Evolutionary conservation across 2,888 invertebrate species (phyloP), one percentile per base, ranked within the genome.

Genomic region (Phania funesta): DNA sequence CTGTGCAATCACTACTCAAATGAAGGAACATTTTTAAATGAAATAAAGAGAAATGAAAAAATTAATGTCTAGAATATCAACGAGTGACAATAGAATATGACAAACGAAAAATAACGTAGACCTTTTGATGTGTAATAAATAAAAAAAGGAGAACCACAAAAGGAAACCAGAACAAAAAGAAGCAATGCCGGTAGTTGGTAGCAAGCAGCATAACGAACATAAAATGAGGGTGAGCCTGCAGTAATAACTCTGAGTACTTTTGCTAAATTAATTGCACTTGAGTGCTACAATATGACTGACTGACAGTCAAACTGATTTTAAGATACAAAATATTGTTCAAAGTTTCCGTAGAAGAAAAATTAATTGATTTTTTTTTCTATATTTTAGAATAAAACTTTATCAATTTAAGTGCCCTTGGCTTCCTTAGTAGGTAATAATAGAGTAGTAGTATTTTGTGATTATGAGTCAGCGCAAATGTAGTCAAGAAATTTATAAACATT

Each of bases 251-350:
- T 71, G 77, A 82, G 80, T 80, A 80, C 80, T 84, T 82, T 80
- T 78, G 82, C 83, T 80, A 84, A 81, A 84, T 84, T 84, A 83
- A 84, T 83, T 84, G 83, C 80, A 76, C 78, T 83, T 82, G 78
- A 78, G 75, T 80, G 75, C 56, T 75, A 32, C n/a, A 70, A 64
- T 54, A 62, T n/a, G n/a, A n/a, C n/a, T n/a, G n/a, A n/a, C n/a
- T n/a, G n/a, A n/a, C n/a, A n/a, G n/a, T n/a, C n/a, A n/a, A n/a
- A n/a, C n/a, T n/a, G n/a, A n/a, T n/a, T n/a, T n/a, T n/a, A n/a
- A n/a, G n/a, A n/a, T n/a, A n/a, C n/a, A n/a, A n/a, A n/a, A n/a
- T n/a, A n/a, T n/a, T n/a, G n/a, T n/a, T n/a, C n/a, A n/a, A n/a
- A n/a, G n/a, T n/a, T n/a, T n/a, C n/a, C n/a, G n/a, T n/a, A n/a